Evolutionary conservation across 2,113 vertebrate genomes (phyloP).

Genomic region (Castor canadensis): DNA sequence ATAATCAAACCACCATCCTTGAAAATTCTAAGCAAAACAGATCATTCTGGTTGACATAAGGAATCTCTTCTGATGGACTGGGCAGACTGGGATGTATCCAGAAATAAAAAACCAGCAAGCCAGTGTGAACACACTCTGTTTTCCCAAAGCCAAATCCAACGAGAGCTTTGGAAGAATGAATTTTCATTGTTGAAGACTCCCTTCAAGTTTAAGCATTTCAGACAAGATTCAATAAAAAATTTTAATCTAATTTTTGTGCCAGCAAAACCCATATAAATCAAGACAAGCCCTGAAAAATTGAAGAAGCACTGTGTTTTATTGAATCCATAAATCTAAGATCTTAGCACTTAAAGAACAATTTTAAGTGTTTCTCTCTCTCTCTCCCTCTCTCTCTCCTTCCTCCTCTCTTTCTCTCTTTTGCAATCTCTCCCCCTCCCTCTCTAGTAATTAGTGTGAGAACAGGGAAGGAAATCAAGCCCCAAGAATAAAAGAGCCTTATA

Average conservation of each 20-base stretch:
- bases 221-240: constrained; percentile 77
- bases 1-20: neutral
- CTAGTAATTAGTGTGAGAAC: constrained; percentile 56
- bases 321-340: constrained; percentile 79
- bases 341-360: constrained; percentile 65
- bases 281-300: constrained; percentile 74
- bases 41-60: neutral
- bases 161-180: constrained; percentile 63
- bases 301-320: constrained; percentile 75
- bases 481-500: constrained; percentile 31
- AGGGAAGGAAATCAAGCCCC: constrained; percentile 26
- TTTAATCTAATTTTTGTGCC: constrained; percentile 78
- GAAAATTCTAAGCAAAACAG: neutral
- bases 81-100: neutral
- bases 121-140: neutral
- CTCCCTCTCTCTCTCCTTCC: neutral
- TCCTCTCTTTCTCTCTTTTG: neutral
- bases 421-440: neutral
- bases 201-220: constrained; percentile 77
- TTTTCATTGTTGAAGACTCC: constrained; percentile 63
- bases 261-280: constrained; percentile 76
- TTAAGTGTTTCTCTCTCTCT: constrained; percentile 34
- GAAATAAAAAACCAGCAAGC: neutral
- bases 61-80: neutral
- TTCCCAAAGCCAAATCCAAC: constrained; percentile 43